Evolutionary conservation across 2,888 invertebrate genomes (phyloP).

Genomic region (Ferdinandea cuprea): DNA sequence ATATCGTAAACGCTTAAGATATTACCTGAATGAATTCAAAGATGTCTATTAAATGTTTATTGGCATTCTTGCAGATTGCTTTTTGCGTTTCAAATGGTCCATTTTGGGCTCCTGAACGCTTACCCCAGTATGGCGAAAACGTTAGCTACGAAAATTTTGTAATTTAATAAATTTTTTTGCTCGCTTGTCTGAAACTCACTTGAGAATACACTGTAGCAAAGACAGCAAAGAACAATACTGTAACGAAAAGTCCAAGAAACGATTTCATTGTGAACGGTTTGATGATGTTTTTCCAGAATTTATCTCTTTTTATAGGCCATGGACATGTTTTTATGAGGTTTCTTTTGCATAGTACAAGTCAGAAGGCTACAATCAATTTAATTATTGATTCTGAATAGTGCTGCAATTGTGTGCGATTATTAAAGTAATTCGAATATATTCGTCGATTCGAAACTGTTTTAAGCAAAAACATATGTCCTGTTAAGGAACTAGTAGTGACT

Average conservation of each 20-base stretch:
- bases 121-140: slow-evolving; percentile 81
- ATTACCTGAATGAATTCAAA: slow-evolving; percentile 80
- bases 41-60: slow-evolving; percentile 81
- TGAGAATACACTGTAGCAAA: slow-evolving; percentile 78
- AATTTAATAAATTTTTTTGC: background rate
- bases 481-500: no score
- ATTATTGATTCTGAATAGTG: no score
- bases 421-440: no score
- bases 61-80: slow-evolving; percentile 80
- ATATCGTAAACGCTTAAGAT: no score
- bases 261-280: slow-evolving; percentile 78
- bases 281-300: no score
- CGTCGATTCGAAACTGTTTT: no score
- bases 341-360: background rate
- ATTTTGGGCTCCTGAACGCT: slow-evolving; percentile 77
- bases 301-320: no score
- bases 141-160: slow-evolving; percentile 76
- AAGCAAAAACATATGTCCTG: no score
- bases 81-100: slow-evolving; percentile 78
- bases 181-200: slow-evolving; percentile 68
- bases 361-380: background rate
- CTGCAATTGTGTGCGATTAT: no score
- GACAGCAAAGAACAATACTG: slow-evolving; percentile 76
- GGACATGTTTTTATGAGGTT: background rate
- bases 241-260: slow-evolving; percentile 78